Conservation (phyloP, 2,113 vertebrate genomes). For the Aegithalos caudatus region DNA sequence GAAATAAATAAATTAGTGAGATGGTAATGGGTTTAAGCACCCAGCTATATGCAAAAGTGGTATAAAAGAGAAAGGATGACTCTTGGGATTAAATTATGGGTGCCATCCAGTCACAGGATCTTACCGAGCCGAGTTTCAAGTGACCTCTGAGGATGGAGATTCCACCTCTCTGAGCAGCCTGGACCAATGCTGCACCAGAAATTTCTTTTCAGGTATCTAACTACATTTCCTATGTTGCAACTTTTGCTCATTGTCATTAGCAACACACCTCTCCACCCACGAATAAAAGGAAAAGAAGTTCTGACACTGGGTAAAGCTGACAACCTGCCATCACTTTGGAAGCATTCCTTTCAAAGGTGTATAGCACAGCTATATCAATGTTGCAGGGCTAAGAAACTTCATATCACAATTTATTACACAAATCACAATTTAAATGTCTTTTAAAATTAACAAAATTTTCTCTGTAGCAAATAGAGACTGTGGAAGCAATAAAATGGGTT, state of each 20-base stretch:
- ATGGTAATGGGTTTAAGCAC: background rate
- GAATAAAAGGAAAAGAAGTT: background rate
- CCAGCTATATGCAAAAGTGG: background rate
- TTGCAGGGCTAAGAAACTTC: background rate
- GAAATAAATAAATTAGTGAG: background rate
- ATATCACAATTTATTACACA: background rate
- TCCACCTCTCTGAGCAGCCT: background rate
- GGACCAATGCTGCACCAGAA: background rate
- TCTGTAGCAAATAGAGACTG: background rate
- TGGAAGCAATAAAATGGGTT: background rate
- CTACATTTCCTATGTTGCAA: background rate
- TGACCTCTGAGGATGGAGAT: background rate
- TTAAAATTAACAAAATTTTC: background rate
- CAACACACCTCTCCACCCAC: background rate
- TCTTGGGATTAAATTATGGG: background rate
- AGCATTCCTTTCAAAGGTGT: background rate
- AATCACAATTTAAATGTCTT: background rate
- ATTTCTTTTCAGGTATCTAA: background rate
- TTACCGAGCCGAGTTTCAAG: background rate
- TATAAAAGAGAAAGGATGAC: background rate
- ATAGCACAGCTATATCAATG: fast-evolving
- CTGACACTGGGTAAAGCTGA: background rate
- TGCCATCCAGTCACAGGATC: background rate
- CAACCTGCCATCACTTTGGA: background rate
- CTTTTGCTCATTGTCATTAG: background rate